Base-by-base conservation (phyloP, 2,888 invertebrate genomes). In the Euplexia lucipara region DNA sequence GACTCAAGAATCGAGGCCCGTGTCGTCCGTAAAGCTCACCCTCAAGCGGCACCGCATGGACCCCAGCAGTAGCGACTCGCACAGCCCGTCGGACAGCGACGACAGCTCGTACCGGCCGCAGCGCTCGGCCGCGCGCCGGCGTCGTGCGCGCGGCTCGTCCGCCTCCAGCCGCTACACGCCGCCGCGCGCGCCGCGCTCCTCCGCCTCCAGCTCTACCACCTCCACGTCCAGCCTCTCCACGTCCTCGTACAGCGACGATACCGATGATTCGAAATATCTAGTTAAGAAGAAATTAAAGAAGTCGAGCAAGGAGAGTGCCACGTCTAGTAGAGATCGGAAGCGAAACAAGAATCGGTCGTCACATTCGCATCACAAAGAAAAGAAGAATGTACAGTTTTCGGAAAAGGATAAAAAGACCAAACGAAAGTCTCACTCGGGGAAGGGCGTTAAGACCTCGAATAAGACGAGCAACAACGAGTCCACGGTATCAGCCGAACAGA, bases 381-480 rank as follows among this genome's bases (percentile, higher is more conserved):
- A 57, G 48, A 74, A 48, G 16, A 67, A 20, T 45, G 49, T 39
- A 5, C 60, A 75, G 35, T 59, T 57, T 34, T 30, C 70, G 6
- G 83, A 81, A 26, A 82, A 72, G 35, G 87, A 86, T 30, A 86
- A 85, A 42, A 76, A 79, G 8, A 82, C 78, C 53, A 88, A 88
- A 71, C 82, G 87, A 8, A 92, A 93, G 76, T 89, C 92, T 0
- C 82, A 81, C 63, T 86, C 87, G 12, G 91, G 92, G 0, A 91
- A 89, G 59, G 92, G 91, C 0, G 92, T 91, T 0, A 92, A 93
- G 70, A 88, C 89, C 2, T 91, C 92, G 9, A 90, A 84, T 54
- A 78, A 71, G 60, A 37, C 59, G 39, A 76, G 57, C 57, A 44
- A 44, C 35, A 60, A n/a, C 34, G 75, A 61, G 45, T 42, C 34